Conservation (phyloP, 2,888 invertebrate genomes). For the Congeria kusceri region DNA sequence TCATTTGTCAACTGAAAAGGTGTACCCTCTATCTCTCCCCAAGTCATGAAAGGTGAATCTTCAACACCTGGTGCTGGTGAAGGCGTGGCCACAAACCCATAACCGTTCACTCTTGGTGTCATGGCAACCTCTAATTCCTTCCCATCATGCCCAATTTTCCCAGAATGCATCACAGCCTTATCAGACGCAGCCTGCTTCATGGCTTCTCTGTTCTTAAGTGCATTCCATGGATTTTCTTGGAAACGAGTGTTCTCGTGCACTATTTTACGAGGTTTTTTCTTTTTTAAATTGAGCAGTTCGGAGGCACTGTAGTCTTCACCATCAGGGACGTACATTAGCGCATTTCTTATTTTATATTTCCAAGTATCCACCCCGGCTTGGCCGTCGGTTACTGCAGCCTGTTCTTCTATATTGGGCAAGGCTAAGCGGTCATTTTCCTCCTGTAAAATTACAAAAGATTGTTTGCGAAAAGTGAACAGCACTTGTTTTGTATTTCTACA, state of each 20-base stretch:
- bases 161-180: slow-evolving; percentile 90
- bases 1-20: slow-evolving; percentile 96
- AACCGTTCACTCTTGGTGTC: slow-evolving; percentile 90
- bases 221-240: slow-evolving; percentile 91
- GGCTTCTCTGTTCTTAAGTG: slow-evolving; percentile 90
- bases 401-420: slow-evolving; percentile 92
- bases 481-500: no score
- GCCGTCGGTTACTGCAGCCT: slow-evolving; percentile 88
- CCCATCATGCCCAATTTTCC: slow-evolving; percentile 97
- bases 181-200: slow-evolving; percentile 86
- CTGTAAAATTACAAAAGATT: slow-evolving; percentile 58
- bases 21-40: slow-evolving; percentile 99
- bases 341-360: slow-evolving; percentile 95
- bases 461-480: no score
- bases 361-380: slow-evolving; percentile 92
- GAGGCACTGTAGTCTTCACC: slow-evolving; percentile 89
- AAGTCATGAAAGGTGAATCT: slow-evolving; percentile 98
- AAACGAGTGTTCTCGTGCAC: slow-evolving; percentile 94
- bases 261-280: slow-evolving; percentile 90
- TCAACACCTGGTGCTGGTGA: slow-evolving; percentile 93
- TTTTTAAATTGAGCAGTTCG: slow-evolving; percentile 90
- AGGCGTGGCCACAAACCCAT: slow-evolving; percentile 93
- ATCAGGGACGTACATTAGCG: slow-evolving; percentile 97
- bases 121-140: slow-evolving; percentile 90
- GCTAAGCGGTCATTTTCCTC: slow-evolving; percentile 88